Evolutionary conservation across 2,113 vertebrate species (phyloP).

Genomic region (Phalacrocorax pelagicus): DNA sequence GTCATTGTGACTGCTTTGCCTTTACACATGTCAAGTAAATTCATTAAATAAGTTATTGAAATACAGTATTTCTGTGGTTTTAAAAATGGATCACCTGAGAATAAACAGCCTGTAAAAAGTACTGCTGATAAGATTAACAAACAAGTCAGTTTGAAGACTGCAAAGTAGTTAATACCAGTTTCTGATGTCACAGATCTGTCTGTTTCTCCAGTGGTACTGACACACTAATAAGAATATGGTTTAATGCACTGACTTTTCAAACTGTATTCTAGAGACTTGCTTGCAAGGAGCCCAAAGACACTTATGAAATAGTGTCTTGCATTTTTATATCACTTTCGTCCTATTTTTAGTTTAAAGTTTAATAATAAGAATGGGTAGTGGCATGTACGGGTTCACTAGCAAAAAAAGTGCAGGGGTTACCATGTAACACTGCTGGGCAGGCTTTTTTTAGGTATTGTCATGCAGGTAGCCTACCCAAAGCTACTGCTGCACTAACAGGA

Average conservation of each 20-base stretch:
- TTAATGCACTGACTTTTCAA: neutral
- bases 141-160: neutral
- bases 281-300: neutral
- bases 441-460: neutral
- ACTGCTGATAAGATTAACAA: neutral
- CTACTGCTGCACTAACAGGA: neutral
- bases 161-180: neutral
- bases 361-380: neutral
- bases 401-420: neutral
- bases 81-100: neutral
- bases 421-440: neutral
- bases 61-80: neutral
- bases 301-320: neutral
- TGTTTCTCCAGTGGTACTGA: neutral
- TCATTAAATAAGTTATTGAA: neutral
- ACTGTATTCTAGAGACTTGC: neutral
- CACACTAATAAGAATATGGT: neutral
- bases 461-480: neutral
- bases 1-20: neutral
- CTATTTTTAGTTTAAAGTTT: constrained; percentile 16
- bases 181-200: neutral
- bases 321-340: neutral
- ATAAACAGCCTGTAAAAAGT: neutral
- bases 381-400: neutral
- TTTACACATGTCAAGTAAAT: neutral